Base-by-base conservation (phyloP, 2,888 invertebrate genomes). In the Oligia fasciuncula region DNA sequence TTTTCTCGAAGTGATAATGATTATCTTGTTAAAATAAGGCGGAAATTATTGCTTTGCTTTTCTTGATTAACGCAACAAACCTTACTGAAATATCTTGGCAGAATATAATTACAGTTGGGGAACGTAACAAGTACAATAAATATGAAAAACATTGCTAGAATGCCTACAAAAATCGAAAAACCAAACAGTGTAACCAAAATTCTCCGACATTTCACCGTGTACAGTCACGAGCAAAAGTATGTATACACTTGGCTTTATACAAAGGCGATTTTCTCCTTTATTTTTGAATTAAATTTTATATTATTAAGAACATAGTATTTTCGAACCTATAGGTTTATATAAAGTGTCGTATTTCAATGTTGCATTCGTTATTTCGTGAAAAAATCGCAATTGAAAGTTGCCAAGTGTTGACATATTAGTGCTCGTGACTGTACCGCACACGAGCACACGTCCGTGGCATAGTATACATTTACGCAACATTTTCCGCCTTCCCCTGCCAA, bases 401-500 rank as follows among this genome's bases (percentile, higher is more conserved):
- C n/a, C n/a, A n/a, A n/a, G n/a, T n/a, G n/a, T n/a, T n/a, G n/a
- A n/a, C n/a, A n/a, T n/a, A n/a, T n/a, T n/a, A n/a, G n/a, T n/a
- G n/a, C n/a, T n/a, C n/a, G n/a, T n/a, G n/a, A n/a, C n/a, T n/a
- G n/a, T 78, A 54, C 68, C 70, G 46, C 68, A 73, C 72, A 76
- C 65, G 70, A 49, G 68, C 82, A 73, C 84, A 72, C 84, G 80
- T 85, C 81, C 76, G 73, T 74, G 54, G 60, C 84, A 77, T 65
- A 80, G 63, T 78, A 75, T 73, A 83, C 72, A 80, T 81, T 78
- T 83, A 82, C 85, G 87, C 79, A 74, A 87, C 85, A 86, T 87
- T 85, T 84, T 78, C 87, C 84, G 69, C 57, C 79, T 78, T 84
- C 82, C 85, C 87, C 84, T 72, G 70, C 90, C 76, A 85, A 86